Conservation (phyloP, 1,140 invertebrate genomes). For the Notospermus geniculatus region DNA sequence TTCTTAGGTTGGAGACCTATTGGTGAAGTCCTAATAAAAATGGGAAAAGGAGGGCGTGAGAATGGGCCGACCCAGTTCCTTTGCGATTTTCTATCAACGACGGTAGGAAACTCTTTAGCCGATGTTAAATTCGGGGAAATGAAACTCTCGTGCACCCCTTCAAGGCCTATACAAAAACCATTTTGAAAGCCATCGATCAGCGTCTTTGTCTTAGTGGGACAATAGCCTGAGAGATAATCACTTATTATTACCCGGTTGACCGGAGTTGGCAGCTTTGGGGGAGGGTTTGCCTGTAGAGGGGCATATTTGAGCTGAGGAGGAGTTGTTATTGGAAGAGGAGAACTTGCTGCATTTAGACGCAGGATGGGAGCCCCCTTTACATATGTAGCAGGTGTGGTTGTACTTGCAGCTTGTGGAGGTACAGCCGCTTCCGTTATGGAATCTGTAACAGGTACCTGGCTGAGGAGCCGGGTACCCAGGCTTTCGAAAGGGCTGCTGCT, state of each 20-base stretch:
- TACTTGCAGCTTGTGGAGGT: background rate
- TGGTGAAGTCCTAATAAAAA: constrained; percentile 11
- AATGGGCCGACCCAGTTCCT: constrained; percentile 16
- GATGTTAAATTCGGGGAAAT: too few relatives aligned
- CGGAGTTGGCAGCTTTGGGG: background rate
- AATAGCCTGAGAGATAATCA: background rate
- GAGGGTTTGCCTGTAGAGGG: too few relatives aligned
- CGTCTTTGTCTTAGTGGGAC: background rate
- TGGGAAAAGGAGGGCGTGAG: constrained; percentile 10
- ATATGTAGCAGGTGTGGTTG: background rate
- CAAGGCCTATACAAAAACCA: constrained; percentile 12
- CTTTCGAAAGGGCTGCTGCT: constrained; percentile 1
- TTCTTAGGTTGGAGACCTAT: constrained; percentile 14
- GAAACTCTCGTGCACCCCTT: background rate
- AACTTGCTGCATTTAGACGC: background rate
- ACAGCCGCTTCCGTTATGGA: background rate
- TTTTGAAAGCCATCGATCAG: constrained; percentile 9
- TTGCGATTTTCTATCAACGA: constrained; percentile 9
- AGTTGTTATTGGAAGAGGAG: too few relatives aligned
- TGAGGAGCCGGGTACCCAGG: background rate
- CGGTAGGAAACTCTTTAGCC: too few relatives aligned
- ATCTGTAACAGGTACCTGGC: background rate
- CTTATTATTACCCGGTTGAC: background rate
- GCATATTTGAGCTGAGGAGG: background rate
- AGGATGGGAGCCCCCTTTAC: background rate